A percentile compares a stretch with the other conserved stretches of the same genome.
Evolutionary conservation across 2,888 invertebrate species (phyloP).

Genomic region (Hypselothyrea guttata): DNA sequence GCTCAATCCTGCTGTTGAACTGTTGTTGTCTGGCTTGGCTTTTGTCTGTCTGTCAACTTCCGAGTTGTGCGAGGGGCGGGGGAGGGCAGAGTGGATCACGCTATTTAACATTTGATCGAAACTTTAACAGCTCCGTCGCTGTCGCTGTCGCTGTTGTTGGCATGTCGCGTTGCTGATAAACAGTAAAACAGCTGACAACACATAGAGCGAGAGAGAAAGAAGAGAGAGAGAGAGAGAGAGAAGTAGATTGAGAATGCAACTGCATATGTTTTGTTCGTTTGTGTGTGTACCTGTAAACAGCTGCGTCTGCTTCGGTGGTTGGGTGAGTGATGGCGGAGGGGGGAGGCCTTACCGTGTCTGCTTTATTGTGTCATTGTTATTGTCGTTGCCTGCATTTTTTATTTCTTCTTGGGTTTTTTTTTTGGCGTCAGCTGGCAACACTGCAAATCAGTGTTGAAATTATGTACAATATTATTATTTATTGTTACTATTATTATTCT

Average conservation of each 20-base stretch:
- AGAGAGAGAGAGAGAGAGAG: neutral
- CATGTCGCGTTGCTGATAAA: slow-evolving; percentile 34
- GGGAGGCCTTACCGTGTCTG: neutral
- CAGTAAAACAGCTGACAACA: slow-evolving; percentile 46
- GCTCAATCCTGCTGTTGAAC: slow-evolving; percentile 13
- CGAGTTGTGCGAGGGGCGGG: neutral
- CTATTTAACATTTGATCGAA: slow-evolving; percentile 35
- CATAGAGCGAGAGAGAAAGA: neutral
- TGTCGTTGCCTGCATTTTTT: too few relatives aligned
- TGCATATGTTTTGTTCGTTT: slow-evolving; percentile 5
- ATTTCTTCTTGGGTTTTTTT: too few relatives aligned
- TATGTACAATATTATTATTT: too few relatives aligned
- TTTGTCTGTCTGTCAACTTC: slow-evolving; percentile 26
- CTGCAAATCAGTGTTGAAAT: slow-evolving; percentile 33
- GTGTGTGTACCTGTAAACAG: slow-evolving; percentile 62
- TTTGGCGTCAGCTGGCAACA: slow-evolving; percentile 39
- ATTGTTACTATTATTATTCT: too few relatives aligned
- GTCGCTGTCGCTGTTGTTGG: slow-evolving; percentile 15
- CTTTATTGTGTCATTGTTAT: slow-evolving; percentile 4
- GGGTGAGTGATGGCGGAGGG: slow-evolving; percentile 7
- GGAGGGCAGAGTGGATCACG: slow-evolving; percentile 25
- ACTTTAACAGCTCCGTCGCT: slow-evolving; percentile 5
- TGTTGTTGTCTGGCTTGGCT: slow-evolving; percentile 14
- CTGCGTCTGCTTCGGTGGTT: slow-evolving; percentile 62
- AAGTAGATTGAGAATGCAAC: neutral